A percentile compares a stretch with the other conserved stretches of the same genome.
Conservation (phyloP, 2,888 invertebrate genomes). For the Cheilosia vernalis region DNA sequence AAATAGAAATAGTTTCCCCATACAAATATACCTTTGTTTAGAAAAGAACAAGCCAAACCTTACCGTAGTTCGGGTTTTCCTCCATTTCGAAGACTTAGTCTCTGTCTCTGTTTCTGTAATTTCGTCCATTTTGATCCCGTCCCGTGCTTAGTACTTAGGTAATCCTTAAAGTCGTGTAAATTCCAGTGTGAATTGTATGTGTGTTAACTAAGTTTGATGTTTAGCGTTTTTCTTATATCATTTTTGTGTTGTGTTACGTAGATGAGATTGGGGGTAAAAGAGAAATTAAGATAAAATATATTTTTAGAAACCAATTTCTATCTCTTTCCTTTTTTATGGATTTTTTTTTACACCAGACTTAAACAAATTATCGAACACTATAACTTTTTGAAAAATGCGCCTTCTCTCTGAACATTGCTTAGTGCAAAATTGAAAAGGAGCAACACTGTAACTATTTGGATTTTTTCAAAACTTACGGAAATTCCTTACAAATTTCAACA, state of each 20-base stretch:
- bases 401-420: slow-evolving; percentile 2
- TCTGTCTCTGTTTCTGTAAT: slow-evolving; percentile 60
- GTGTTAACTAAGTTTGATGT: slow-evolving; percentile 36
- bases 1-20: not conserved
- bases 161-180: slow-evolving; percentile 49
- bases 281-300: slow-evolving; percentile 31
- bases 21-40: not conserved
- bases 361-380: not conserved
- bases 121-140: slow-evolving; percentile 57
- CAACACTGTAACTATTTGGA: slow-evolving; percentile 28
- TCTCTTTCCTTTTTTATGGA: slow-evolving; percentile 27
- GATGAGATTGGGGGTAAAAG: not conserved
- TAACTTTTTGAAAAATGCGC: not conserved
- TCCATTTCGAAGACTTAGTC: slow-evolving; percentile 67
- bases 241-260: slow-evolving; percentile 19
- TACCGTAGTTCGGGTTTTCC: slow-evolving; percentile 60
- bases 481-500: not conserved
- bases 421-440: slow-evolving; percentile 13
- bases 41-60: slow-evolving; percentile 42
- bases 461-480: slow-evolving; percentile 42
- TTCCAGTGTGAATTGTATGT: slow-evolving; percentile 27
- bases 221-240: slow-evolving; percentile 48
- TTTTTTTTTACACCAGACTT: slow-evolving; percentile 30
- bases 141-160: slow-evolving; percentile 1
- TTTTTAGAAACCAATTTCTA: slow-evolving; percentile 45